Conservation (phyloP, 2,888 invertebrate genomes). For the Dugesia japonica region DNA sequence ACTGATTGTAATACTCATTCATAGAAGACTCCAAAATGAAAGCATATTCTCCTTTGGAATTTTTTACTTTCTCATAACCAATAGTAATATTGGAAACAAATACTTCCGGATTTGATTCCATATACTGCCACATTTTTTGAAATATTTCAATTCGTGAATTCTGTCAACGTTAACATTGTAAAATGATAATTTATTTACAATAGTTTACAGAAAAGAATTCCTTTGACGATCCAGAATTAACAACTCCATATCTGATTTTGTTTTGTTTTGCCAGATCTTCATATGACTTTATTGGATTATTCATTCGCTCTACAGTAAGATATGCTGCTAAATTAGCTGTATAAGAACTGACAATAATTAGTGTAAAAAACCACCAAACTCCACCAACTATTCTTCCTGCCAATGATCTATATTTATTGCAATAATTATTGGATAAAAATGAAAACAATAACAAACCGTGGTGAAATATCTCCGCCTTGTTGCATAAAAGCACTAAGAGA, state of each 20-base stretch:
- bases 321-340: conserved; percentile 88
- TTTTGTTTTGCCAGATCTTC: conserved; percentile 70
- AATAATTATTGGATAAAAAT: too few species aligned
- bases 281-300: conserved; percentile 78
- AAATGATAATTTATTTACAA: neutral
- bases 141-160: conserved; percentile 29
- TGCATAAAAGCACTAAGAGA: conserved; percentile 92
- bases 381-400: conserved; percentile 87
- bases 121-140: conserved; percentile 34
- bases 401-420: conserved; percentile 57
- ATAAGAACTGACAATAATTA: conserved; percentile 90
- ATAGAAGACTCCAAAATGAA: conserved; percentile 32
- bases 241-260: conserved; percentile 41
- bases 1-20: conserved; percentile 33
- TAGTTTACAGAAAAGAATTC: conserved; percentile 34
- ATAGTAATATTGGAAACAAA: conserved; percentile 27
- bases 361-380: conserved; percentile 98
- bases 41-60: conserved; percentile 38
- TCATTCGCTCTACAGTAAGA: conserved; percentile 84
- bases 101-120: conserved; percentile 33
- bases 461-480: conserved; percentile 88
- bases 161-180: neutral
- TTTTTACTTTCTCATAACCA: conserved; percentile 28
- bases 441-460: conserved; percentile 60
- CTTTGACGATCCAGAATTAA: conserved; percentile 35